phyloP scores from a whole-genome alignment of 2,113 vertebrate species.

The Macrotis lagotis region DNA sequence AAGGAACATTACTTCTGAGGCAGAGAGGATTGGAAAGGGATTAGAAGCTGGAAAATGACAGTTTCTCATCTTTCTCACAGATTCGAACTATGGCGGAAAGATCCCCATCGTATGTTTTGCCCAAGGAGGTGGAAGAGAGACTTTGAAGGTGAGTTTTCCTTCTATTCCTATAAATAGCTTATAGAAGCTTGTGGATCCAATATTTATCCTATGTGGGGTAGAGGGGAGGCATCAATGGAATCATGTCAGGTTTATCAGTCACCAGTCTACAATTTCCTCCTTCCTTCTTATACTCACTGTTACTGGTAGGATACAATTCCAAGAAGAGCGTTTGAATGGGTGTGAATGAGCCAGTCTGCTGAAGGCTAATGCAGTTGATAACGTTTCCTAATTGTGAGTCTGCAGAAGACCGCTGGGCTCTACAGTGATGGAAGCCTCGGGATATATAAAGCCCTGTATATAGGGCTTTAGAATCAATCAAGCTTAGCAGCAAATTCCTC shows the following conservation, averaged over 20 bases:
- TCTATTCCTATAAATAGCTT: neutral
- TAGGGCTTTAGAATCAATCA: too few species aligned
- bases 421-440: neutral
- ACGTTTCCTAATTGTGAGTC: neutral
- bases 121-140: slow-evolving; percentile 87
- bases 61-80: slow-evolving; percentile 66
- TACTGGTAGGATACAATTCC: neutral
- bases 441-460: neutral
- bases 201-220: too few species aligned
- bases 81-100: slow-evolving; percentile 88
- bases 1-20: neutral
- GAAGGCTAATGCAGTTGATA: neutral
- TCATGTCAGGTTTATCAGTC: too few species aligned
- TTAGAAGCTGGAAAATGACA: neutral
- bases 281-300: neutral
- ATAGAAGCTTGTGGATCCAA: neutral
- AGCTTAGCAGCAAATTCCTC: neutral
- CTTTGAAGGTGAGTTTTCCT: slow-evolving; percentile 83
- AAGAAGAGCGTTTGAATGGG: neutral
- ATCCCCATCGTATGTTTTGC: slow-evolving; percentile 88
- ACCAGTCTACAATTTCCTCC: neutral
- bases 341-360: neutral
- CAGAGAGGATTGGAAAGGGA: neutral
- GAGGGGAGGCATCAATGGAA: too few species aligned
- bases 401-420: neutral